Evolutionary conservation across 92 coral and sea anemone genomes (phyloP).

Genomic region (Desmophyllum pertusum): DNA sequence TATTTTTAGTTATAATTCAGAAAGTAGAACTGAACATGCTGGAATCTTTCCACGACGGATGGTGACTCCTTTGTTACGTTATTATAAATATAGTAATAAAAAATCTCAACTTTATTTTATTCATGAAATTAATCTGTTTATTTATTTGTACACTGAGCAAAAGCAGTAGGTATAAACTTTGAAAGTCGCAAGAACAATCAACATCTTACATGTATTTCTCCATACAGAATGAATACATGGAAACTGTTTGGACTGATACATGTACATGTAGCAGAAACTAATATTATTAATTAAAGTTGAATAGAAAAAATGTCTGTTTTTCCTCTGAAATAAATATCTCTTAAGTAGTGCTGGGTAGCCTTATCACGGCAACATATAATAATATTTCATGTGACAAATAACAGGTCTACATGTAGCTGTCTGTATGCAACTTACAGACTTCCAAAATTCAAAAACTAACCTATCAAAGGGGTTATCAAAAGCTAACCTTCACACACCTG

Average conservation of each 20-base stretch:
- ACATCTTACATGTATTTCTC: neutral
- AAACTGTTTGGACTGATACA: no score
- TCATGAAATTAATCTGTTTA: neutral
- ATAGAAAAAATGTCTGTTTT: neutral
- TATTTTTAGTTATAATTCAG: no score
- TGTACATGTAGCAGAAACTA: neutral
- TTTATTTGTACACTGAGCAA: neutral
- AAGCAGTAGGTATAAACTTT: neutral
- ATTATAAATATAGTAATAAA: neutral
- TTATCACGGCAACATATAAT: neutral
- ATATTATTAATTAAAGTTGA: no score
- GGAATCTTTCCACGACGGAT: neutral
- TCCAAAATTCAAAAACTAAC: neutral
- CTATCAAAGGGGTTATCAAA: neutral
- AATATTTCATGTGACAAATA: neutral
- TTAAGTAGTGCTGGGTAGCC: neutral
- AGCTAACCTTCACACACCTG: neutral
- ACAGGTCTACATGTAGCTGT: neutral
- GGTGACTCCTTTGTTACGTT: no score
- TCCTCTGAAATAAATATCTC: constrained; percentile 12
- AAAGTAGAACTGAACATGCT: neutral
- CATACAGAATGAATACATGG: no score
- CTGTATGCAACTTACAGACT: neutral
- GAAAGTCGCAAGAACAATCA: neutral
- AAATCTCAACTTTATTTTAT: neutral